Percentiles rank a stretch among this genome's conserved stretches.
phyloP scores from a whole-genome alignment of 2,113 vertebrate genomes.

The Syngnathus floridae region DNA sequence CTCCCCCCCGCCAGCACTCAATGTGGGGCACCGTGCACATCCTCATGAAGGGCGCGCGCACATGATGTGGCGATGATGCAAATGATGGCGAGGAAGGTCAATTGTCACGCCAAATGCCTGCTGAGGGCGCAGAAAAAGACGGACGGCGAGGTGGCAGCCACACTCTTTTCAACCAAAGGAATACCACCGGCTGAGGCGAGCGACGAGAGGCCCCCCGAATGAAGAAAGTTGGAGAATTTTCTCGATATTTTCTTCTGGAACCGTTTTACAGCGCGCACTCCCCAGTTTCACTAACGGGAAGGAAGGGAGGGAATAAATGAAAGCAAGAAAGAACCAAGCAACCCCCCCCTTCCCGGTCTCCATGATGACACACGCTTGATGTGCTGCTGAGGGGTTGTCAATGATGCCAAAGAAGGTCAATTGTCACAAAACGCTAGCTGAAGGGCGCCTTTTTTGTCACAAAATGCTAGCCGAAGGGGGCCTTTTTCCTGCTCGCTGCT shows the following conservation, averaged over 20 bases:
- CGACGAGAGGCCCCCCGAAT: too few relatives aligned
- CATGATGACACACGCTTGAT: background rate
- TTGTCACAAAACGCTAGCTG: conserved; percentile 70
- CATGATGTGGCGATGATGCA: conserved; percentile 66
- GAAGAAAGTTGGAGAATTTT: too few relatives aligned
- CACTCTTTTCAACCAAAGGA: conserved; percentile 33
- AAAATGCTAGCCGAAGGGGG: conserved; percentile 64
- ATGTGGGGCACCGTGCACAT: conserved; percentile 68
- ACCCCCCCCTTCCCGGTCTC: too few relatives aligned
- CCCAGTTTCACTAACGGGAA: too few relatives aligned
- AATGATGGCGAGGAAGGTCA: conserved; percentile 76
- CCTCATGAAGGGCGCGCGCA: conserved; percentile 63
- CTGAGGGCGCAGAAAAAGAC: conserved; percentile 55
- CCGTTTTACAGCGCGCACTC: too few relatives aligned
- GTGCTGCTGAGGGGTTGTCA: conserved; percentile 61
- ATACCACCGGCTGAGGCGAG: conserved; percentile 23
- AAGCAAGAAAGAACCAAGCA: background rate
- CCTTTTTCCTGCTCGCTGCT: conserved; percentile 51
- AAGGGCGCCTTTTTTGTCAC: conserved; percentile 66
- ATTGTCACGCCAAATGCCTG: conserved; percentile 72
- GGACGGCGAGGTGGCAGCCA: conserved; percentile 41
- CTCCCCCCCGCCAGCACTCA: conserved; percentile 23
- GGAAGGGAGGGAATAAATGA: too few relatives aligned
- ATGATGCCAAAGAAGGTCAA: conserved; percentile 76
- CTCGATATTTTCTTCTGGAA: too few relatives aligned